phyloP scores from a whole-genome alignment of 2,113 vertebrate genomes.

The Microcebus griseorufus region DNA sequence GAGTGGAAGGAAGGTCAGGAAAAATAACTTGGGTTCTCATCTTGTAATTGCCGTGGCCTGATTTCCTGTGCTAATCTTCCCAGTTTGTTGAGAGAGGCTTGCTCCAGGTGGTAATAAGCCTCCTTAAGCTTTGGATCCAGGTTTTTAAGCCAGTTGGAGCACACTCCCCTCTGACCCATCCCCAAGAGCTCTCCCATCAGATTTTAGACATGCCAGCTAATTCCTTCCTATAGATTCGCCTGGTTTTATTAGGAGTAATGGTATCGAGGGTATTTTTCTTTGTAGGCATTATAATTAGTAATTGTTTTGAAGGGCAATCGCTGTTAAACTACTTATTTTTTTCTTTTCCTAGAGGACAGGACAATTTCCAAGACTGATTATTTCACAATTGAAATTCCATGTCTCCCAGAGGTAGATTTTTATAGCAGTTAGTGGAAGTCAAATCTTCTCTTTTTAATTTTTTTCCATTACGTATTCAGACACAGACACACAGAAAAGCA shows the following conservation, averaged over 20 bases:
- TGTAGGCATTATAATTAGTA: conserved; percentile 81
- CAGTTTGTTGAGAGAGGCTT: conserved; percentile 37
- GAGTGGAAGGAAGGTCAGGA: neutral
- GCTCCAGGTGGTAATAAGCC: conserved; percentile 28
- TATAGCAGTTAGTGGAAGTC: conserved; percentile 57
- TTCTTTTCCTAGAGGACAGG: conserved; percentile 79
- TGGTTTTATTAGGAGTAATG: conserved; percentile 66
- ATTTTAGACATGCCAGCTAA: conserved; percentile 59
- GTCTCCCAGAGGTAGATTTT: conserved; percentile 75
- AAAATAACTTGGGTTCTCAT: neutral
- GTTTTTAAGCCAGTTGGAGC: conserved; percentile 25
- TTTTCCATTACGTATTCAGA: neutral
- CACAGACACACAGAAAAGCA: neutral
- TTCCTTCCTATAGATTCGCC: conserved; percentile 72
- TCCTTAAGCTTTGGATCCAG: neutral
- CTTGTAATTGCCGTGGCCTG: neutral
- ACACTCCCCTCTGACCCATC: neutral
- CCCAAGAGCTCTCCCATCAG: conserved; percentile 45
- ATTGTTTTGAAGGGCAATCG: conserved; percentile 81
- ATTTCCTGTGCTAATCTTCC: conserved; percentile 39
- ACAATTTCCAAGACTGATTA: conserved; percentile 80
- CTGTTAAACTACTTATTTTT: conserved; percentile 77
- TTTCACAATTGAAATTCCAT: conserved; percentile 77
- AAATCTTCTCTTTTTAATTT: conserved; percentile 55
- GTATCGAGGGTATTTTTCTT: conserved; percentile 78